Conservation (phyloP, 2,888 invertebrate genomes). For the Drepanosiphum platanoidis region DNA sequence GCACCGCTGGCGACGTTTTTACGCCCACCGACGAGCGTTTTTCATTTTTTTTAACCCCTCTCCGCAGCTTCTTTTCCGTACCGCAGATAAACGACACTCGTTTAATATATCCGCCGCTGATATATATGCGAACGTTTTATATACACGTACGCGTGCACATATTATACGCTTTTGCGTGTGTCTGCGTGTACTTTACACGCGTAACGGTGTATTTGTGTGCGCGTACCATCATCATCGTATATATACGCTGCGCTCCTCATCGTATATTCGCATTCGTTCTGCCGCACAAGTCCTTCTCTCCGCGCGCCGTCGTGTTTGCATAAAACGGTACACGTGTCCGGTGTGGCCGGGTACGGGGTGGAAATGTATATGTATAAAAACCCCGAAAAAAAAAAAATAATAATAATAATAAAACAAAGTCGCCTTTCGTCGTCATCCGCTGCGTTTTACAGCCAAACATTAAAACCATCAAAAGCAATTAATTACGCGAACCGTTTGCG, state of each 20-base stretch:
- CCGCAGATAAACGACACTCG: conserved; percentile 54
- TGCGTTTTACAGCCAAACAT: conserved; percentile 60
- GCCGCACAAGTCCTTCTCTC: conserved; percentile 32
- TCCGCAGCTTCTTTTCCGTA: neutral
- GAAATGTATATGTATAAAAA: neutral
- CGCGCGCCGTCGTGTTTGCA: conserved; percentile 42
- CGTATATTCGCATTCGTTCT: conserved; percentile 15
- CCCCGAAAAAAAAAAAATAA: conserved; percentile 6
- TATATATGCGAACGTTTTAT: conserved; percentile 39
- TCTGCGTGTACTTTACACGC: neutral
- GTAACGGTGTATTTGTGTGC: neutral
- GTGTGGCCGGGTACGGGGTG: conserved; percentile 25
- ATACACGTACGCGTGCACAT: neutral
- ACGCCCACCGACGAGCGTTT: conserved; percentile 59
- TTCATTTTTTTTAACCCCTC: neutral
- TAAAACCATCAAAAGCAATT: conserved; percentile 60
- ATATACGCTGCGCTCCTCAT: neutral
- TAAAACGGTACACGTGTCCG: conserved; percentile 60
- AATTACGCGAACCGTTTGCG: conserved; percentile 44
- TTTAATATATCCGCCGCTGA: conserved; percentile 52
- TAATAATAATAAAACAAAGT: conserved; percentile 39
- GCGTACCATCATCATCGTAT: neutral
- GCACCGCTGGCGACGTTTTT: conserved; percentile 26
- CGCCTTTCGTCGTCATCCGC: conserved; percentile 46
- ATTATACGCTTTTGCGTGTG: neutral